A percentile compares a stretch with the other conserved stretches of the same genome.
Conservation (phyloP, 2,113 vertebrate genomes). For the Lanius collurio region DNA sequence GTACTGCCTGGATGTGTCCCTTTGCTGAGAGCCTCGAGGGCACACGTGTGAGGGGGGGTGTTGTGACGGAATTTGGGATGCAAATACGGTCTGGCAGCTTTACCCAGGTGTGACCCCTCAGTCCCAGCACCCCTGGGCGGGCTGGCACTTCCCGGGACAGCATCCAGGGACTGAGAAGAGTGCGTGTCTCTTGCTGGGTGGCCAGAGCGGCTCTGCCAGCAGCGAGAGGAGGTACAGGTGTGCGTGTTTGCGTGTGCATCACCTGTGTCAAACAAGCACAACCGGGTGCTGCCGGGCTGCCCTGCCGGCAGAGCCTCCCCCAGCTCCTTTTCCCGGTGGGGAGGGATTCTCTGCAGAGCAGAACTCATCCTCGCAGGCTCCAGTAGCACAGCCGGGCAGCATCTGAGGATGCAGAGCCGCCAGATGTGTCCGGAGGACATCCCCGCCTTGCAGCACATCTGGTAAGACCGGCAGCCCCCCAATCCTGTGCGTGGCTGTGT, state of each 20-base stretch:
- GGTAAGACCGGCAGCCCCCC: background rate
- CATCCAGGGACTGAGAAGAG: background rate
- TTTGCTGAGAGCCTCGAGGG: background rate
- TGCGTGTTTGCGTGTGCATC: fast-evolving
- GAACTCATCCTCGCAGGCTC: background rate
- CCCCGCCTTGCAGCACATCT: background rate
- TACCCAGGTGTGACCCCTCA: fast-evolving
- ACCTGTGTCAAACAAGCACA: fast-evolving
- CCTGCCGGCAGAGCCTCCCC: background rate
- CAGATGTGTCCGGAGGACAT: background rate
- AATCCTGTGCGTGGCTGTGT: fast-evolving
- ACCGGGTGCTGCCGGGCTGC: background rate
- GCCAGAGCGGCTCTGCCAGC: background rate
- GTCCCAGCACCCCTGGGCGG: background rate
- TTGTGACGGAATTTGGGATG: background rate
- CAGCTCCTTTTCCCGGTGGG: fast-evolving
- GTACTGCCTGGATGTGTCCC: background rate
- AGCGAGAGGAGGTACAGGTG: background rate
- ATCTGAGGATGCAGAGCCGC: background rate
- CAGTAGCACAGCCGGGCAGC: background rate
- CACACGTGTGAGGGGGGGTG: fast-evolving
- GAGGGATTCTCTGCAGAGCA: background rate
- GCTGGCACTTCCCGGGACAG: fast-evolving
- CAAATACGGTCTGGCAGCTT: background rate
- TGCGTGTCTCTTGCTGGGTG: fast-evolving